Evolutionary conservation across 2,113 vertebrate species (phyloP).

Genomic region (Tapirus terrestris): DNA sequence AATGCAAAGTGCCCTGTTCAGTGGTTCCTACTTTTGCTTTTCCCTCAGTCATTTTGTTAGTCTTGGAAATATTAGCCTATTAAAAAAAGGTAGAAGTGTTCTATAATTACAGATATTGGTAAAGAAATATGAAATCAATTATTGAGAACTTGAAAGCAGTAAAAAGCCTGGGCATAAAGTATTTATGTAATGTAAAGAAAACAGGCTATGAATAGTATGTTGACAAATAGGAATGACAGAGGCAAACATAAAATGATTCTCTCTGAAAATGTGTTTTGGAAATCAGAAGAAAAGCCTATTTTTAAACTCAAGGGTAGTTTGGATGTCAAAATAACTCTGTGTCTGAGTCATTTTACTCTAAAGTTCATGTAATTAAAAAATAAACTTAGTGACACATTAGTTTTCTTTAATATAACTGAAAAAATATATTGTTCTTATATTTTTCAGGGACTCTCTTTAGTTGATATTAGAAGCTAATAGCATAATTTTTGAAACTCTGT

Average conservation of each 20-base stretch:
- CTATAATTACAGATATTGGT: background rate
- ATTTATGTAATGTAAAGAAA: background rate
- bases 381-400: background rate
- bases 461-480: background rate
- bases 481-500: background rate
- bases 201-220: background rate
- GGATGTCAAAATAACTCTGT: background rate
- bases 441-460: background rate
- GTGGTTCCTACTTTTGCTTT: background rate
- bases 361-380: background rate
- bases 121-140: background rate
- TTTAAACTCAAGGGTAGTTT: background rate
- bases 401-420: conserved; percentile 62
- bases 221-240: background rate
- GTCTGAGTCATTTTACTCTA: background rate
- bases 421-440: background rate
- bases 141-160: background rate
- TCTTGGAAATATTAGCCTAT: background rate
- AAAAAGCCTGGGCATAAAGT: background rate
- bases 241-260: background rate
- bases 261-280: background rate
- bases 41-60: background rate
- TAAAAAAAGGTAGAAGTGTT: background rate
- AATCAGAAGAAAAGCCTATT: background rate
- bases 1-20: background rate